phyloP scores from a whole-genome alignment of 2,888 invertebrate genomes.

The Oligia latruncula region DNA sequence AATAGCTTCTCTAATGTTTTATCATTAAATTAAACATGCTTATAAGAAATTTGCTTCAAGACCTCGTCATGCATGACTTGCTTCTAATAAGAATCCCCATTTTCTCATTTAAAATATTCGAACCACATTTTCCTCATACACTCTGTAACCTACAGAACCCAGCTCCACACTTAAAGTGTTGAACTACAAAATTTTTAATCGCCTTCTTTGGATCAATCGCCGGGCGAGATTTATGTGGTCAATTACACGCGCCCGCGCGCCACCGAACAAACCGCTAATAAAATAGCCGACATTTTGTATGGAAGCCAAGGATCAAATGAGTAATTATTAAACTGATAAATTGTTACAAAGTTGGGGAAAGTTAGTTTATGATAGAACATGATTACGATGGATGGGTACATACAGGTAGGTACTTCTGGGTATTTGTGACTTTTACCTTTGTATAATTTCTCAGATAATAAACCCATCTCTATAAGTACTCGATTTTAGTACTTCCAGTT shows the following conservation, averaged over 20 bases:
- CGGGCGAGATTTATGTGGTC: conserved; percentile 70
- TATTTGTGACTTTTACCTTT: not conserved
- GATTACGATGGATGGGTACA: not conserved
- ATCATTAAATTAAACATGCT: not conserved
- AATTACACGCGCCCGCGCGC: conserved; percentile 68
- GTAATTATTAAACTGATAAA: conserved; percentile 33
- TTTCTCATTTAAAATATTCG: not conserved
- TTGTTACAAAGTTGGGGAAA: not conserved
- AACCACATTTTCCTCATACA: not conserved
- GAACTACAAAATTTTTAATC: conserved; percentile 67
- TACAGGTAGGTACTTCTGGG: no score
- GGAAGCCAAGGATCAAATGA: conserved; percentile 28
- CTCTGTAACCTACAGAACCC: conserved; percentile 35
- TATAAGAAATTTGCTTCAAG: not conserved
- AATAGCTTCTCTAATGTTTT: not conserved
- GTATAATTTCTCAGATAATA: not conserved
- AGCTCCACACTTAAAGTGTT: conserved; percentile 45
- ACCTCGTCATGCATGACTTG: not conserved
- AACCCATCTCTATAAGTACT: not conserved
- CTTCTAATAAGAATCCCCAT: conserved; percentile 19
- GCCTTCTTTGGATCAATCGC: conserved; percentile 67
- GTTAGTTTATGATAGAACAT: not conserved
- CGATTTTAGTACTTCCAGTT: not conserved
- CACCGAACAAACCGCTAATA: conserved; percentile 55
- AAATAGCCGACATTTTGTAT: conserved; percentile 50